Base-by-base conservation (phyloP, 2,888 invertebrate species). In the Leucoptera coffeella region DNA sequence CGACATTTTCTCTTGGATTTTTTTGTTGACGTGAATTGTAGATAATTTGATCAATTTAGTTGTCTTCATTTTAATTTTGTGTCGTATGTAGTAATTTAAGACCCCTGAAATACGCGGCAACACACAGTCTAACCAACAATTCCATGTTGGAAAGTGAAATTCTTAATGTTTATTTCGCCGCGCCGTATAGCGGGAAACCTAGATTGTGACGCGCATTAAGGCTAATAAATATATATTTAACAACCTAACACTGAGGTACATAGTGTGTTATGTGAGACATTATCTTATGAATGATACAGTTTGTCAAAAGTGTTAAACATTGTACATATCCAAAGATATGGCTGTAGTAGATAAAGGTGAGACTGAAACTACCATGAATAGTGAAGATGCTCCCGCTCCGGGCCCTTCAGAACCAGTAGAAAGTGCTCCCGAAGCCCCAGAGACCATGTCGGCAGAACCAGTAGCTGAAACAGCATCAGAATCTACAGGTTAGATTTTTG, bases 311-410 rank as follows among this genome's bases (percentile, higher is more conserved):
- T 53, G 42, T 29, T 48, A 50, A 39, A 44, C 50, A 48, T 58
- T 57, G 56, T 64, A 61, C 58, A 67, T 67, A 67, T 67, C 67
- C 35, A 64, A 64, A 36, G 61, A 65, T 64, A 65, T 67, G 61
- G 65, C 64, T 55, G 51, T 61, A 48, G 50, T 54, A 51, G 65
- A 61, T 58, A 65, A 56, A 47, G 51, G 50, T 36, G 46, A 42
- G 27, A 58, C 59, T 34, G 58, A 59, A 42, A 42, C 43, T 41
- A 50, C 44, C 40, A 38, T 47, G 32, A 47, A 39, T 31, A 46
- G 39, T 30, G 53, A 48, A 29, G 54, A 56, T 34, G 43, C 43
- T 29, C 39, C 43, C 29, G 33, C 38, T 29, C 41, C 49, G 33
- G 38, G 43, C 28, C 41, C 42, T 25, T 41, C 35, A 29, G 49